phyloP scores from a whole-genome alignment of 2,888 invertebrate species.

The Meghimatium bilineatum region DNA sequence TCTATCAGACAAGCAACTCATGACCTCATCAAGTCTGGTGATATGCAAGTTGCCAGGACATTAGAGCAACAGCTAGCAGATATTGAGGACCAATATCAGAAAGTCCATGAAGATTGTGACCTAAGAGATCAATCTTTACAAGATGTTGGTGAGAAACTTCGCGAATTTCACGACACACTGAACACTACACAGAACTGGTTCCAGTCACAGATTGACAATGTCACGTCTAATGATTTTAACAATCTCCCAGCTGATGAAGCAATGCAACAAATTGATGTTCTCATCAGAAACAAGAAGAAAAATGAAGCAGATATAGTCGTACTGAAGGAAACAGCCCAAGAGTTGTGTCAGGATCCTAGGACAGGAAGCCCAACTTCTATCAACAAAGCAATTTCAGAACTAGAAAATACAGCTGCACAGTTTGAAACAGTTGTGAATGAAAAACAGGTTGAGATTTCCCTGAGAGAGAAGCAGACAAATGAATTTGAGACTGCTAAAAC shows the following conservation, averaged over 20 bases:
- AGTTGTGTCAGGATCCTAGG: constrained; percentile 68
- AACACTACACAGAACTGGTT: constrained; percentile 70
- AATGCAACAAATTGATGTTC: constrained; percentile 81
- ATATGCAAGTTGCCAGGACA: constrained; percentile 91
- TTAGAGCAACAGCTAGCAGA: constrained; percentile 93
- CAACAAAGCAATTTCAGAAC: constrained; percentile 75
- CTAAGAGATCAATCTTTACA: constrained; percentile 90
- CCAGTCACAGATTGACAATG: constrained; percentile 61
- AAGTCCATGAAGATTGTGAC: constrained; percentile 86
- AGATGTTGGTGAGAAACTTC: constrained; percentile 83
- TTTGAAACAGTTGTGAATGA: constrained; percentile 89
- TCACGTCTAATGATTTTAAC: constrained; percentile 82
- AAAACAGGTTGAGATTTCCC: constrained; percentile 88
- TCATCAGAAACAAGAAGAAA: constrained; percentile 62
- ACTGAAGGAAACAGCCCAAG: constrained; percentile 64
- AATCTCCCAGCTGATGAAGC: constrained; percentile 81
- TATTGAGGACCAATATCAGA: constrained; percentile 89
- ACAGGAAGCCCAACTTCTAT: constrained; percentile 69
- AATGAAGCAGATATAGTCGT: constrained; percentile 64
- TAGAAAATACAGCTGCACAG: constrained; percentile 93
- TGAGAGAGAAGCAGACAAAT: constrained; percentile 89
- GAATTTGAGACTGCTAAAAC: constrained; percentile 90
- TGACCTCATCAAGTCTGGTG: constrained; percentile 84
- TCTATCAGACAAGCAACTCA: constrained; percentile 87
- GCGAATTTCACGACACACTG: constrained; percentile 81